Evolutionary conservation across 2,113 vertebrate species (phyloP).

Genomic region (Mesocricetus auratus): DNA sequence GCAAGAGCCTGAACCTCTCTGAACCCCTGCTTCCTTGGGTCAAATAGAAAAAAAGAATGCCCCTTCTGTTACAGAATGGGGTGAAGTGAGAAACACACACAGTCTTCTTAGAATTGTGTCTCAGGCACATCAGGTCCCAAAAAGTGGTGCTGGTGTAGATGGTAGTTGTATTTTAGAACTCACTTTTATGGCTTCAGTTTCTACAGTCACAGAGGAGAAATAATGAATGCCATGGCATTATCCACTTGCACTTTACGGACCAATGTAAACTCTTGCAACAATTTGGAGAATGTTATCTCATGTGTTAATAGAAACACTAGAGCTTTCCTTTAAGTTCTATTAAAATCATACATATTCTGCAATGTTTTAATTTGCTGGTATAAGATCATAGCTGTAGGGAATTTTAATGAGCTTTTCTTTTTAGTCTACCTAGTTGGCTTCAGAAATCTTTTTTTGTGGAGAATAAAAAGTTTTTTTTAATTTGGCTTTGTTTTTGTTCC

Average conservation of each 20-base stretch:
- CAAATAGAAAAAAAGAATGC: not conserved
- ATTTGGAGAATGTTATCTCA: constrained; percentile 8
- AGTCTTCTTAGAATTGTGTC: not conserved
- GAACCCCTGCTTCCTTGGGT: constrained; percentile 34
- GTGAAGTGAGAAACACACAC: constrained; percentile 28
- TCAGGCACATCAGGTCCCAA: not conserved
- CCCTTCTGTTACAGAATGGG: not conserved
- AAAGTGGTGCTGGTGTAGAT: not conserved
- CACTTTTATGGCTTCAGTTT: constrained; percentile 17
- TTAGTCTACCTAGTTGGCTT: constrained; percentile 54
- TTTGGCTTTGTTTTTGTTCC: constrained; percentile 9
- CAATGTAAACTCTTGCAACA: constrained; percentile 8
- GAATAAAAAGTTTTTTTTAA: constrained; percentile 18
- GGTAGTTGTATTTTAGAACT: constrained; percentile 22
- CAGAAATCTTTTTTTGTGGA: constrained; percentile 78
- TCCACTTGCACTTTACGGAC: constrained; percentile 2
- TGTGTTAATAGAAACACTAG: not conserved
- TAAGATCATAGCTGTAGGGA: constrained; percentile 43
- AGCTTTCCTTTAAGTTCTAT: constrained; percentile 45
- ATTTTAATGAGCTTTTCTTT: constrained; percentile 52
- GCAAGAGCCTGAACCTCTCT: constrained; percentile 51
- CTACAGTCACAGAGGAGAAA: not conserved
- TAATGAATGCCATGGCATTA: not conserved
- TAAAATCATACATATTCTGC: constrained; percentile 70
- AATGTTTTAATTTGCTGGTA: constrained; percentile 19